Evolutionary conservation across 2,113 vertebrate genomes (phyloP), one percentile per base, ranked within the genome.

Genomic region (Rhegmatorhina hoffmannsi): DNA sequence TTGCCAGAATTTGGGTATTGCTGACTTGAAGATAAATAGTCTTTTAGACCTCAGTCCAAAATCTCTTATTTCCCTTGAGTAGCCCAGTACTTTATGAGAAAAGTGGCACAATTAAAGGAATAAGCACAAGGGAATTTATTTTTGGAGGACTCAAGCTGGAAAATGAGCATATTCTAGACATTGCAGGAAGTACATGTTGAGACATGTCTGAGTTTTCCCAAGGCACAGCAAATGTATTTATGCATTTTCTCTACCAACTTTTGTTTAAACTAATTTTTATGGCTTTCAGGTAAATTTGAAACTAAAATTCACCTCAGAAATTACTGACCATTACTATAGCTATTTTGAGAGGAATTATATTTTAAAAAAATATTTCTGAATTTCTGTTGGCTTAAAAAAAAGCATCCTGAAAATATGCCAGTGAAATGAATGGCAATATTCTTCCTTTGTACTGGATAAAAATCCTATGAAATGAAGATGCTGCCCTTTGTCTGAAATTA

Each of bases 61-160:
- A 92, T 84, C 72, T 87, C 88, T 56, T 84, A 50, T 94, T 96
- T 93, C 43, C 53, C 82, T 95, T 95, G 83, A 85, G 95, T 96
- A 96, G 60, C 56, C 67, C 55, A 66, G 81, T 29, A 70, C 67
- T 95, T 88, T 36, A 93, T 90, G 63, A 95, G 94, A 91, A 84
- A 92, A 94, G 38, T 84, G 59, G 72, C 81, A 94, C 11, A 56
- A 96, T 93, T 96, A 96, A 95, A 97, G 94, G 92, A 97, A 96
- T 78, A 97, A 96, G 83, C 69, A 96, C 89, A 93, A 93, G 67
- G 72, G 84, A 95, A 96, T 94, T 83, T 70, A 93, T 96, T 97
- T 93, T 95, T 97, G 92, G 31, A 80, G 36, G 82, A 85, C 31
- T 73, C 19, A 15, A 12, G 33, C 26, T 47, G 55, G 28, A 34